Evolutionary conservation across 2,888 invertebrate genomes (phyloP).

Genomic region (Eledona agricola): DNA sequence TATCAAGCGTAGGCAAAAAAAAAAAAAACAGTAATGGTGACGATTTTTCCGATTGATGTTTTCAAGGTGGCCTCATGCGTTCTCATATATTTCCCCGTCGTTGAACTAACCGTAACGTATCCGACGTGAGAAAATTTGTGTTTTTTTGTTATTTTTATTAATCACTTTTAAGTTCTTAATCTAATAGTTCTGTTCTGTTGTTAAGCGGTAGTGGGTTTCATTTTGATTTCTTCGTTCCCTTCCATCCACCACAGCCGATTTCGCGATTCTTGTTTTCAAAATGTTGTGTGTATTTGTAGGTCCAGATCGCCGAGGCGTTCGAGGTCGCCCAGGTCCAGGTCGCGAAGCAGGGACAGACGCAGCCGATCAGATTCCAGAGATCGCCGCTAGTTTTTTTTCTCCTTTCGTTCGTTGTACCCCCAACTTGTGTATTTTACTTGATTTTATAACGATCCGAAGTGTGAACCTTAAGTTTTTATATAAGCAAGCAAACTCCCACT

Average conservation of each 20-base stretch:
- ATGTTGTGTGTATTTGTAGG: slow-evolving; percentile 57
- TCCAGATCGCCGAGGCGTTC: slow-evolving; percentile 62
- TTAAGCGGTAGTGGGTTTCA: slow-evolving; percentile 30
- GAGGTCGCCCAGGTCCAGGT: slow-evolving; percentile 62
- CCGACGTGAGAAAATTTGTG: slow-evolving; percentile 9
- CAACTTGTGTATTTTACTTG: slow-evolving; percentile 22
- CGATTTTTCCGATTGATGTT: slow-evolving; percentile 16
- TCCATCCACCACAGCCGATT: too few relatives aligned
- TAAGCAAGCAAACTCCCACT: slow-evolving; percentile 6
- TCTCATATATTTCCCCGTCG: too few relatives aligned
- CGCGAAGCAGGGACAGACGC: slow-evolving; percentile 67
- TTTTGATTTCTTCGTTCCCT: too few relatives aligned
- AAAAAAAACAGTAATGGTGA: too few relatives aligned
- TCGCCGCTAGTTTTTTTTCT: slow-evolving; percentile 60
- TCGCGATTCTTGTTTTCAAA: too few relatives aligned
- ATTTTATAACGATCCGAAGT: slow-evolving; percentile 6
- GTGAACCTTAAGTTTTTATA: slow-evolving; percentile 14
- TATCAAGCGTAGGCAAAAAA: slow-evolving; percentile 21
- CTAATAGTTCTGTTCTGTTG: slow-evolving; percentile 11
- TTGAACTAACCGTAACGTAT: too few relatives aligned
- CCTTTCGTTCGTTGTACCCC: slow-evolving; percentile 2
- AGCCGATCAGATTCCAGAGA: slow-evolving; percentile 69
- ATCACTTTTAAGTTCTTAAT: slow-evolving; percentile 9
- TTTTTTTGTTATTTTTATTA: slow-evolving; percentile 6
- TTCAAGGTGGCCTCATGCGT: neutral